phyloP scores from a whole-genome alignment of 1,140 invertebrate genomes.

The Dermatophagoides farinae region DNA sequence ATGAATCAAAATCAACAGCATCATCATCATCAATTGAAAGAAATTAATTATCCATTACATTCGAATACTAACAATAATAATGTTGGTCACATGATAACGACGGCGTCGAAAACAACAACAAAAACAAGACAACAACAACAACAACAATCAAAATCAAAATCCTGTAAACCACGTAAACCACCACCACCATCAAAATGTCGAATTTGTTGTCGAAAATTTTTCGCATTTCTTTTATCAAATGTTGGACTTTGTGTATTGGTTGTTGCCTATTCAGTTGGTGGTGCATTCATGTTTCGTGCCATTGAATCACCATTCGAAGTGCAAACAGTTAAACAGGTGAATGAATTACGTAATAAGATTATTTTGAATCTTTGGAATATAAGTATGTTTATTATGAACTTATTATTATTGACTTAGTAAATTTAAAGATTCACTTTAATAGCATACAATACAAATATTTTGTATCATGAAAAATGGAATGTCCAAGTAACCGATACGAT shows the following conservation, averaged over 20 bases:
- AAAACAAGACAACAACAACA: not conserved
- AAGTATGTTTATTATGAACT: slow-evolving; percentile 38
- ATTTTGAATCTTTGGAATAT: slow-evolving; percentile 59
- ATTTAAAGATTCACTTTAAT: not conserved
- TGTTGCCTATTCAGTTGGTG: slow-evolving; percentile 66
- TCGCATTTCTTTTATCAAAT: slow-evolving; percentile 69
- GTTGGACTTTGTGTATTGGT: slow-evolving; percentile 63
- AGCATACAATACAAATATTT: slow-evolving; percentile 26
- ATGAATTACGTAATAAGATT: slow-evolving; percentile 22
- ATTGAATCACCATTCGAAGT: slow-evolving; percentile 44
- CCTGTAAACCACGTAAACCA: not conserved
- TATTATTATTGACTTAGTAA: not conserved
- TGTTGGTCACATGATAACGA: not conserved
- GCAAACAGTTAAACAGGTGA: slow-evolving; percentile 31
- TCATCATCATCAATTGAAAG: no score
- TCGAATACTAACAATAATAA: not conserved
- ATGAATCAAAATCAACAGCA: not conserved
- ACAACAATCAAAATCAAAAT: not conserved
- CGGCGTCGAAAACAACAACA: not conserved
- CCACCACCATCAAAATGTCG: slow-evolving; percentile 33
- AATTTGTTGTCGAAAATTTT: slow-evolving; percentile 53
- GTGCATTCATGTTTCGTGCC: slow-evolving; percentile 56
- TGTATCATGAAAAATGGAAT: slow-evolving; percentile 51
- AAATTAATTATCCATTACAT: not conserved
- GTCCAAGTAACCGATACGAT: slow-evolving; percentile 25